A percentile compares a stretch with the other conserved stretches of the same genome.
phyloP scores from a whole-genome alignment of 2,888 invertebrate genomes.

The Petrolisthes cinctipes region DNA sequence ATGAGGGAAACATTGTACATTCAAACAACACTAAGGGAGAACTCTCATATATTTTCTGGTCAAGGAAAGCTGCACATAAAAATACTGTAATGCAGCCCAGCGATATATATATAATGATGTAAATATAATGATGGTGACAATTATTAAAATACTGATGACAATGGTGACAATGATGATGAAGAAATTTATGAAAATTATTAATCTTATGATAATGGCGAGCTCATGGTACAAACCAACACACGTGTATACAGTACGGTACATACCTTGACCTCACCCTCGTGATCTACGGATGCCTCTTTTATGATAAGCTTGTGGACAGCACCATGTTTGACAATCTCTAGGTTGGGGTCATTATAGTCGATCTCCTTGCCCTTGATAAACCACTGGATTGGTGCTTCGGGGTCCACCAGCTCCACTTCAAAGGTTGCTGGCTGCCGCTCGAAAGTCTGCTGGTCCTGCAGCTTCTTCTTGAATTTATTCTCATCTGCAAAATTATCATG shows the following conservation, averaged over 20 bases:
- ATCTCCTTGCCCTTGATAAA: constrained; percentile 81
- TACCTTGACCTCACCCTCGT: constrained; percentile 86
- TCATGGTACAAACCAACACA: too few species aligned
- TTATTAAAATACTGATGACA: too few species aligned
- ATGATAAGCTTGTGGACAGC: constrained; percentile 95
- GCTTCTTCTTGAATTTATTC: constrained; percentile 95
- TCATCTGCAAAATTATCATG: constrained; percentile 77
- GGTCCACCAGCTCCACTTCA: constrained; percentile 96
- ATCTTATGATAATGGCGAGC: too few species aligned
- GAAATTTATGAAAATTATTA: too few species aligned
- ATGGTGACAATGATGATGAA: too few species aligned
- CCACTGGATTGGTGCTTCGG: constrained; percentile 94
- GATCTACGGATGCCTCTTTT: constrained; percentile 84
- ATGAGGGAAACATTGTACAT: too few species aligned
- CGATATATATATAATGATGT: too few species aligned
- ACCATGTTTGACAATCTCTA: constrained; percentile 89
- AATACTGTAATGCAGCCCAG: too few species aligned
- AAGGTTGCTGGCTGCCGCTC: constrained; percentile 94
- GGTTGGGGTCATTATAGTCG: constrained; percentile 45
- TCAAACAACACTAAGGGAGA: too few species aligned
- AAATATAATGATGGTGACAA: too few species aligned
- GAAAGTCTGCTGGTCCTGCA: constrained; percentile 92
- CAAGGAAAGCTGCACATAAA: too few species aligned
- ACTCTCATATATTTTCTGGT: too few species aligned
- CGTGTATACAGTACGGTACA: constrained; percentile 67